Evolutionary conservation across 2,113 vertebrate genomes (phyloP), one percentile per base, ranked within the genome.

Genomic region (Python bivittatus): DNA sequence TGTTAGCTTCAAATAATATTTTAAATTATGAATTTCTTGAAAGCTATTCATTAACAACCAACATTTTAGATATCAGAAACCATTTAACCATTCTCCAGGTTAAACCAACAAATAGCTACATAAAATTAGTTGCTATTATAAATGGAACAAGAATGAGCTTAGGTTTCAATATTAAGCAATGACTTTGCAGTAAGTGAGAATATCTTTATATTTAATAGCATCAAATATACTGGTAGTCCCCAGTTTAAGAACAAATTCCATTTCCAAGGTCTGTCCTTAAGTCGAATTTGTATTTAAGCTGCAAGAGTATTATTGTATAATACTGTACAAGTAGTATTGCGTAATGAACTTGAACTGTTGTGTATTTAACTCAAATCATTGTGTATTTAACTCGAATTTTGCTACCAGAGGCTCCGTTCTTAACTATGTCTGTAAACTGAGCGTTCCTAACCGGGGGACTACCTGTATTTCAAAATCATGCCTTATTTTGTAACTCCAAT

Each of bases 111-210:
- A 97, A 97, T 97, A 97, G 91, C 91, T 84, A 92, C 93, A 96
- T 97, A 94, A 97, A 97, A 96, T 97, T 97, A 96, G 97, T 96
- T 97, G 96, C 95, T 95, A 93, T 96, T 93, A 79, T 94, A 95
- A 93, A 92, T 94, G 96, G 94, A 96, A 93, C 86, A 93, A 96
- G 60, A 90, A 83, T 95, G 84, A 87, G 56, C 13, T 93, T 91
- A 93, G 64, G 8, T 84, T 92, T 95, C 95, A 97, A 97, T 33
- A 97, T 96, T 96, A 97, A 97, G 95, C 96, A 96, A 97, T 20
- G 15, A 38, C 95, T 96, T 2, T 48, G 90, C 58, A 93, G 91
- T 88, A 88, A 20, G 88, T 68, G 54, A 88, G 88, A 79, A 94
- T 94, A 95, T 88, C 64, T 89, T 29, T 91, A 89, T 92, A 94